Evolutionary conservation across 1,140 invertebrate species (phyloP), one percentile per base, ranked within the genome.

Genomic region (Micrasema longulum): DNA sequence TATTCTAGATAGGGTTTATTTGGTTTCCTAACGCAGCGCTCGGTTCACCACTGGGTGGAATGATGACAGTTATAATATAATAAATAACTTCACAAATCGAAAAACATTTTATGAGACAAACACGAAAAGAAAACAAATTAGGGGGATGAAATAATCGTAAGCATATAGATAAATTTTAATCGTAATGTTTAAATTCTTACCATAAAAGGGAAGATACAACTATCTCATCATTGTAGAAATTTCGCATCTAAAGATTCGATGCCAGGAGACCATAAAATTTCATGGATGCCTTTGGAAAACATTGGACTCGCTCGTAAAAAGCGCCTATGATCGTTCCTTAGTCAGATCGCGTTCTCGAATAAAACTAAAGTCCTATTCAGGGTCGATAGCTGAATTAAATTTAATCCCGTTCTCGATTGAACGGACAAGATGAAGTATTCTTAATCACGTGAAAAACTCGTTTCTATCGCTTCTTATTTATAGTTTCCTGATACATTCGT

Each of bases 191-290:
- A 47, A 64, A 31, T 64, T 64, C 60, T 12, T 1, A 36, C 23
- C 22, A 48, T 26, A 64, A 64, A 60, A 31, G 0, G 26, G 60
- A 22, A 7, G 14, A 48, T 47, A 64, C 60, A 64, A 64, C 41
- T 64, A 64, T 23, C 60, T 47, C 60, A 64, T 64, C 60, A 64
- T 64, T 45, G 60, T 64, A 47, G 43, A 41, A 64, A 64, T 64
- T 47, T 64, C 22, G 23, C 41, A 47, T 47, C 60, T 47, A 64
- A 64, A 26, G 64, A 66, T 66, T 53, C 35, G 47, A 12, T 48
- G 26, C 52, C 66, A 68, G 66, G 48, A 50, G 48, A 20, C n/a
- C 66, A 68, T 68, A 68, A 68, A 68, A 68, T 50, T 68, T 64
- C 66, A 68, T 43, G 20, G 66, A 31, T 43, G 66, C 66, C 20